phyloP scores from a whole-genome alignment of 2,888 invertebrate species.

The Pachymerium ferrugineum region DNA sequence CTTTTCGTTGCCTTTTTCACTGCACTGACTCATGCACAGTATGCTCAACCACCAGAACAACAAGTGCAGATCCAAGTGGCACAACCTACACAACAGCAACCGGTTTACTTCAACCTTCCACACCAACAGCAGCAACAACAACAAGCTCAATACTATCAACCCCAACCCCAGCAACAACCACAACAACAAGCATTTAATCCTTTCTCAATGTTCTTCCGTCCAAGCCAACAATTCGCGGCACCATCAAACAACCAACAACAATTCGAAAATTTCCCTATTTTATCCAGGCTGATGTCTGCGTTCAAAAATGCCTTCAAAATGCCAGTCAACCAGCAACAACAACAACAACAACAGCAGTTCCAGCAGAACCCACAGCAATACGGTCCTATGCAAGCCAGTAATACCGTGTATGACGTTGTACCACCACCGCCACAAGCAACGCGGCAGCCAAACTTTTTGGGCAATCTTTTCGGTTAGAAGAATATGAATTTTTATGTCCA shows the following conservation, averaged over 20 bases:
- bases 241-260: slow-evolving; percentile 19
- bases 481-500: background rate
- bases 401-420: background rate
- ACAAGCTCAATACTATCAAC: background rate
- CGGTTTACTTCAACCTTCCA: background rate
- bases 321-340: background rate
- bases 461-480: background rate
- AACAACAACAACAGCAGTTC: slow-evolving; percentile 5
- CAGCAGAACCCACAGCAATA: background rate
- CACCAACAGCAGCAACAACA: background rate
- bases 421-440: slow-evolving; percentile 4
- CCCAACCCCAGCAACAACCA: background rate
- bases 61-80: background rate
- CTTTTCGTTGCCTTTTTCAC: background rate
- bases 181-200: background rate
- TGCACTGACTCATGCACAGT: background rate
- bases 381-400: slow-evolving; percentile 27
- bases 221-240: background rate
- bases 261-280: slow-evolving; percentile 27
- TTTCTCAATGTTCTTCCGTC: slow-evolving; percentile 1
- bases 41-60: slow-evolving; percentile 3
- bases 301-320: slow-evolving; percentile 30
- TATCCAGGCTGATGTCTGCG: slow-evolving; percentile 23
- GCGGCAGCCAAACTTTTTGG: background rate
- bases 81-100: slow-evolving; percentile 26